Evolutionary conservation across 1,140 invertebrate species (phyloP), one percentile per base, ranked within the genome.

Genomic region (Diploscapter pachys): DNA sequence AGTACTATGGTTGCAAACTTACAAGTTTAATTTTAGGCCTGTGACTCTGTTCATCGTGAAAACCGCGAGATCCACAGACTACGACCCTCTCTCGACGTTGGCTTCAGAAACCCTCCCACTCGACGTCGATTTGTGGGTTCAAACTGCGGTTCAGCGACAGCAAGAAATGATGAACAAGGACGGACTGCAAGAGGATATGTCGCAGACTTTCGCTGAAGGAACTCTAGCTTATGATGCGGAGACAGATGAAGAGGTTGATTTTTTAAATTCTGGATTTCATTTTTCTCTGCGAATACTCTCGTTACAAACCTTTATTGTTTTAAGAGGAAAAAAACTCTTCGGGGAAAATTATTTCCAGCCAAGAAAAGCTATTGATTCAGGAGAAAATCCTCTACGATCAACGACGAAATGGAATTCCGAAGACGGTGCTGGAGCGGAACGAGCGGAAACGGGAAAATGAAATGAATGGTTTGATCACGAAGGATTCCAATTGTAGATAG

Each of bases 81-180:
- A 75, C 57, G 80, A 76, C 53, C 75, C 74, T 9, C 79, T 83
- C 61, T 80, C 78, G 54, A 62, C 79, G 4, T 51, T 83, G 57
- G 84, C 80, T n/a, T 78, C 77, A 48, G 82, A 86, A 56, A 83
- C 82, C 9, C 73, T 84, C 55, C 79, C 80, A 8, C 64, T 83
- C 3, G 82, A 83, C 69, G 74, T 83, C 11, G 76, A 76, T 4
- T 61, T 77, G 54, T 83, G 82, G 82, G 82, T 83, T n/a, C 77
- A 84, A 74, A 75, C 74, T 48, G 77, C 77, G 13, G 64, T 53
- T 11, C 64, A 67, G 49, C 73, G 62, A 11, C 31, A 62, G 6
- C 68, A 55, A 3, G 56, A 65, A 11, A 68, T 52, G 50, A 64
- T 70, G 56, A 67, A 65, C 8, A 59, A 52, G 9, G n/a, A 63